Percentiles rank a stretch among this genome's conserved stretches.
These are phyloP conservation scores for Babylonia areolata DNA, from an alignment of 1,140 invertebrate genomes.

Conservation along the genomic window DNA sequence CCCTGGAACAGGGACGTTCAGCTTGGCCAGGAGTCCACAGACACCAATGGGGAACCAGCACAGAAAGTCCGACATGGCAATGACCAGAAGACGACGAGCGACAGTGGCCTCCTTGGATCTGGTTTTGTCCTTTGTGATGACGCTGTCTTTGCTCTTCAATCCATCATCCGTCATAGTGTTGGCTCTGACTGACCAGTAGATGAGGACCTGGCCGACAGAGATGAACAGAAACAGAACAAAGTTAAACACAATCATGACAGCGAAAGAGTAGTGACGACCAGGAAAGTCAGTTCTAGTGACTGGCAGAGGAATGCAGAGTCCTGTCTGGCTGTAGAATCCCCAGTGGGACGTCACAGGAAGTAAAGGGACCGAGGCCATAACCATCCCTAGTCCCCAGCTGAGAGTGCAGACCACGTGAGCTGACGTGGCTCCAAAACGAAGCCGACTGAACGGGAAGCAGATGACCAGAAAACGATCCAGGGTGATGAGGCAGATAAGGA, in stretches of 20 bases:
- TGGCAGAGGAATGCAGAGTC: conserved; percentile 19
- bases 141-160: neutral
- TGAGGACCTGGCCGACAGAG: neutral
- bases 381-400: neutral
- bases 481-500: conserved; percentile 25
- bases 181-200: conserved; percentile 2
- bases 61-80: conserved; percentile 18
- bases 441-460: neutral
- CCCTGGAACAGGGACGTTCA: neutral
- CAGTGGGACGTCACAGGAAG: conserved; percentile 6
- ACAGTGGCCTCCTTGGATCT: neutral
- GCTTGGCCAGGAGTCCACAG: neutral
- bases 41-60: conserved; percentile 24
- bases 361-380: neutral
- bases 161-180: neutral
- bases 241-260: conserved; percentile 14
- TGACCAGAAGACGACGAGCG: neutral
- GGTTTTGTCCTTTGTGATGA: neutral
- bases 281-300: neutral
- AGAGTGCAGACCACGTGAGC: neutral
- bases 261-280: neutral
- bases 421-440: neutral
- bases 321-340: conserved; percentile 23
- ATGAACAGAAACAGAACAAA: conserved; percentile 15
- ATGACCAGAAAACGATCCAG: conserved; percentile 23